phyloP scores from a whole-genome alignment of 2,113 vertebrate species.

The Tyto alba region DNA sequence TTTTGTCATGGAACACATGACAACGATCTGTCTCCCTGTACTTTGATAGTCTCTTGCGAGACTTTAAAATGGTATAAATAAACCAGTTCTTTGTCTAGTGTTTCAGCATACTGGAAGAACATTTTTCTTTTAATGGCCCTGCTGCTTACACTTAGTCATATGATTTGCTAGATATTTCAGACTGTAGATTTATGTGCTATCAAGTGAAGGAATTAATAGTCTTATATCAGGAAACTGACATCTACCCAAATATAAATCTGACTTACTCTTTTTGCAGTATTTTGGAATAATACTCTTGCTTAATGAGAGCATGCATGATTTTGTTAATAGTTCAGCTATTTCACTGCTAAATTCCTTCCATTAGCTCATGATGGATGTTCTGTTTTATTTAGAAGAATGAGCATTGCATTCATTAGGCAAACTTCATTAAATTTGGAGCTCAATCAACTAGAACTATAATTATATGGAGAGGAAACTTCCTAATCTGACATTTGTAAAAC shows the following conservation, averaged over 20 bases:
- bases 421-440: conserved; percentile 51
- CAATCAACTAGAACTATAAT: conserved; percentile 43
- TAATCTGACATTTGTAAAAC: conserved; percentile 26
- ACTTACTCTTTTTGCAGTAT: not conserved
- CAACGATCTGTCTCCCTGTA: not conserved
- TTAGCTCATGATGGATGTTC: conserved; percentile 38
- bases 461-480: conserved; percentile 11
- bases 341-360: conserved; percentile 1
- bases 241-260: not conserved
- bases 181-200: not conserved
- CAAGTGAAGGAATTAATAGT: not conserved
- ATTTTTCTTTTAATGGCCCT: not conserved
- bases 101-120: not conserved
- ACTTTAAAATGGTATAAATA: not conserved
- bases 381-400: conserved; percentile 60
- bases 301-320: not conserved
- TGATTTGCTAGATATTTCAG: not conserved
- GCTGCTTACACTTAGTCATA: not conserved
- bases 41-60: not conserved
- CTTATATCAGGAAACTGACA: not conserved
- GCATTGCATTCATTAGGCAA: conserved; percentile 31
- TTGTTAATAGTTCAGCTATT: conserved; percentile 30
- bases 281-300: not conserved
- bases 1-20: not conserved
- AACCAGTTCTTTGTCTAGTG: not conserved